Base-by-base conservation (phyloP, 2,888 invertebrate genomes). In the Ectobius pallidus region DNA sequence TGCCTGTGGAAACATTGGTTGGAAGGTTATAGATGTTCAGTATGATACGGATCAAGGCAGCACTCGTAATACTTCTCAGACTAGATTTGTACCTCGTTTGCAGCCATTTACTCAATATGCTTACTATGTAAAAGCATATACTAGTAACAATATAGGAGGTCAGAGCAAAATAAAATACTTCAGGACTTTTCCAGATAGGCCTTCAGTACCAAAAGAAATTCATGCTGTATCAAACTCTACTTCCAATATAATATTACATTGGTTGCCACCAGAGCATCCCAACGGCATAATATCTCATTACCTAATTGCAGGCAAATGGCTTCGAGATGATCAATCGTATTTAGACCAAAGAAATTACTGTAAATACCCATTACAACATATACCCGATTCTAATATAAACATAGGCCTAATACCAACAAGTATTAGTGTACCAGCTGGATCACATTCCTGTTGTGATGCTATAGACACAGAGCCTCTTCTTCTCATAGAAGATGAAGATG, bases 41-140 rank as follows among this genome's bases (percentile, higher is more conserved):
- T 58, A 20, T 44, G 61, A 61, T 18, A 44, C 78, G 85, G 86
- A 11, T 58, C 49, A 20, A 46, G 32, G 58, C 42, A 20, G 27
- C 30, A 27, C 32, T 25, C 78, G 78, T 44, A 76, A 77, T 62
- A 67, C 69, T 27, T n/a, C 44, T 20, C 63, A 67, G 3, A 70
- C 67, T 61, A 72, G 78, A 32, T 73, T 78, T 2, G 75, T 83
- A n/a, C 79, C 82, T 0, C 82, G 86, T 61, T 82, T 94, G 20
- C 84, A 87, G 73, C 90, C 92, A 0, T 88, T 86, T 80, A 92
- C 92, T 0, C 86, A 86, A 61, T 96, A 96, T 81, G 92, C 90
- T 0, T 88, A 88, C 72, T 91, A 92, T 79, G 87, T 95, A 14
- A 89, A 91, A 79, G 90, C 91, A 0, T 88, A 89, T 77, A 86